Evolutionary conservation across 2,797 vertebrate genomes (phyloP).

Genomic region (Sebastes cheni): DNA sequence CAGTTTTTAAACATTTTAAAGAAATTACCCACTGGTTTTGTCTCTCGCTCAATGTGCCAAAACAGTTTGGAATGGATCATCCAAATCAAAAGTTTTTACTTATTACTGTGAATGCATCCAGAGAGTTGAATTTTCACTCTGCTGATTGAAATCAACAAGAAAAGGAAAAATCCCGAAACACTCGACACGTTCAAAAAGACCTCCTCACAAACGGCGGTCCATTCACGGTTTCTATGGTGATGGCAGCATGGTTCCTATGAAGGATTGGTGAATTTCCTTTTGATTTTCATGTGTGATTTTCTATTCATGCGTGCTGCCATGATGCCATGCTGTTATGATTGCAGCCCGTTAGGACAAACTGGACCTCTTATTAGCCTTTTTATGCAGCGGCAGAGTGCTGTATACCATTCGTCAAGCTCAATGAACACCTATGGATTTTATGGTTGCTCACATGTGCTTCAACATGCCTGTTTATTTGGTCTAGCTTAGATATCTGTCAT

Average conservation of each 20-base stretch:
- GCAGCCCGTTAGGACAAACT: slow-evolving; percentile 27
- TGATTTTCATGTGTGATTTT: slow-evolving; percentile 25
- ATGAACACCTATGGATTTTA: not conserved
- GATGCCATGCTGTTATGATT: slow-evolving; percentile 41
- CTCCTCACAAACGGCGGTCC: not conserved
- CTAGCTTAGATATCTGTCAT: too few relatives aligned
- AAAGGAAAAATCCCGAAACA: slow-evolving; percentile 15
- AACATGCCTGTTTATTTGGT: not conserved
- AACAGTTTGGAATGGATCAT: not conserved
- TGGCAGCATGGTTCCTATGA: slow-evolving; percentile 29
- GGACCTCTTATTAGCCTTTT: slow-evolving; percentile 25
- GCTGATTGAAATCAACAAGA: slow-evolving; percentile 38
- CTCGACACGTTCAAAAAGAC: slow-evolving; percentile 8
- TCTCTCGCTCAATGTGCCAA: not conserved
- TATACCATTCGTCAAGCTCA: not conserved
- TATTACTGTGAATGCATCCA: not conserved
- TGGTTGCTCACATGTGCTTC: slow-evolving; percentile 9
- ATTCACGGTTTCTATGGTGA: slow-evolving; percentile 52
- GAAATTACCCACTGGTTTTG: slow-evolving; percentile 3
- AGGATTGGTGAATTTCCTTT: slow-evolving; percentile 27
- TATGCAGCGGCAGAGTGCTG: not conserved
- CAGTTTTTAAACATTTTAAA: slow-evolving; percentile 8
- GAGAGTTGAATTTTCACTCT: not conserved
- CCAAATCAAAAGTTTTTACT: not conserved
- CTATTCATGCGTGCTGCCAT: slow-evolving; percentile 26